A percentile compares a stretch with the other conserved stretches of the same genome.
These are phyloP conservation scores for Hydrotaea cyrtoneurina DNA, from an alignment of 2,888 invertebrate genomes.

Conservation along the genomic window DNA sequence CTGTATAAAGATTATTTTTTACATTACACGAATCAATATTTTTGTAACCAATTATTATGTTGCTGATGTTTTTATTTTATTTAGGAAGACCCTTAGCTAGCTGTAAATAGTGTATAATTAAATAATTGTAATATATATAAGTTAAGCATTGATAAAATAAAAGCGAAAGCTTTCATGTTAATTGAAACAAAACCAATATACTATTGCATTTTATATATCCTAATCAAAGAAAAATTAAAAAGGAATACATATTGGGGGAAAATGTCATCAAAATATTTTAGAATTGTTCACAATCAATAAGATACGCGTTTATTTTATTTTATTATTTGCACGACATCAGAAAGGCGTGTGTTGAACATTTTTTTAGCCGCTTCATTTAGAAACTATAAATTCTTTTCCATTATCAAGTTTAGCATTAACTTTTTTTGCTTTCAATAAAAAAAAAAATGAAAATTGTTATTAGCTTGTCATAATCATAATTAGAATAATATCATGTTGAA, in stretches of 20 bases:
- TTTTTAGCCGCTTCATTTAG: no score
- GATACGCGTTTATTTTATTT: no score
- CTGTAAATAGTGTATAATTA: constrained; percentile 9
- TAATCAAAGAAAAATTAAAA: no score
- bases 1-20: background rate
- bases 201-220: no score
- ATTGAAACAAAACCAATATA: background rate
- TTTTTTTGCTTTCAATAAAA: no score
- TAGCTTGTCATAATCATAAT: background rate
- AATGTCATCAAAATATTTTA: no score
- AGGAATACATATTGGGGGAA: no score
- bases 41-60: background rate
- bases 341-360: no score
- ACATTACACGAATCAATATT: background rate
- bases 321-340: no score
- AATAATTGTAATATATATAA: background rate
- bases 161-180: background rate
- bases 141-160: background rate
- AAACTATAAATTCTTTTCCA: no score
- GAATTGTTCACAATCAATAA: no score
- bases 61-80: background rate
- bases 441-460: background rate
- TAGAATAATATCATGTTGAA: background rate
- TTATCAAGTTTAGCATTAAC: no score
- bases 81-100: background rate